A percentile compares a stretch with the other conserved stretches of the same genome.
Conservation (phyloP, 2,888 invertebrate species). For the Tachystola acroxantha region DNA sequence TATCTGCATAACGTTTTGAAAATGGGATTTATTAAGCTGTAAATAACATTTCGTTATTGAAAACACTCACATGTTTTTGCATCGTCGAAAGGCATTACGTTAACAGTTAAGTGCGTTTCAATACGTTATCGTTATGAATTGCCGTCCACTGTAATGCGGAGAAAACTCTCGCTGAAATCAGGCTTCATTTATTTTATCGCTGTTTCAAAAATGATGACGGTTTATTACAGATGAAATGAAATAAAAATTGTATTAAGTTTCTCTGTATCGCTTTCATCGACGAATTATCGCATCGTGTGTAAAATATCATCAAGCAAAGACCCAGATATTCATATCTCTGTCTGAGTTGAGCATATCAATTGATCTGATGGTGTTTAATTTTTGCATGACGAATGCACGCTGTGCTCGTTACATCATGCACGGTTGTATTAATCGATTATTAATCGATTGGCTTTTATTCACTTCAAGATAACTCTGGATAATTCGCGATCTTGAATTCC, state of each 20-base stretch:
- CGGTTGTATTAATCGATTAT: too few relatives aligned
- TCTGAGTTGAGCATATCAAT: not conserved
- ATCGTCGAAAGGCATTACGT: slow-evolving; percentile 52
- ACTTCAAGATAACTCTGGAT: too few relatives aligned
- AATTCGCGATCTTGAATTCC: too few relatives aligned
- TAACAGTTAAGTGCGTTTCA: slow-evolving; percentile 55
- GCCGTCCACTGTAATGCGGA: slow-evolving; percentile 39
- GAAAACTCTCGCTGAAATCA: slow-evolving; percentile 41
- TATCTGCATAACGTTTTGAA: slow-evolving; percentile 27
- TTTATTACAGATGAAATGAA: slow-evolving; percentile 17
- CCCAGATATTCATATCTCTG: not conserved
- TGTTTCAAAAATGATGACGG: slow-evolving; percentile 35
- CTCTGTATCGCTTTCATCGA: slow-evolving; percentile 13
- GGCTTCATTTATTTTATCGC: slow-evolving; percentile 40
- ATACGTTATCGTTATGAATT: slow-evolving; percentile 56
- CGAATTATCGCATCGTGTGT: slow-evolving; percentile 8
- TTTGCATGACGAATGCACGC: not conserved
- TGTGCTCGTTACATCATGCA: too few relatives aligned
- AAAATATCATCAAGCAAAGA: slow-evolving; percentile 1
- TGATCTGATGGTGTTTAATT: not conserved
- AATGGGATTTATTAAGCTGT: slow-evolving; percentile 50
- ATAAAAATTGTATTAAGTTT: slow-evolving; percentile 16
- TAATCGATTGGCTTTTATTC: too few relatives aligned
- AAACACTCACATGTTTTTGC: slow-evolving; percentile 39
- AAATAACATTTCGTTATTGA: slow-evolving; percentile 51